Percentiles rank a stretch among this genome's conserved stretches.
These are phyloP conservation scores for Nyctibius bracteatus DNA, from an alignment of 2,113 vertebrate species.

Conservation along the genomic window DNA sequence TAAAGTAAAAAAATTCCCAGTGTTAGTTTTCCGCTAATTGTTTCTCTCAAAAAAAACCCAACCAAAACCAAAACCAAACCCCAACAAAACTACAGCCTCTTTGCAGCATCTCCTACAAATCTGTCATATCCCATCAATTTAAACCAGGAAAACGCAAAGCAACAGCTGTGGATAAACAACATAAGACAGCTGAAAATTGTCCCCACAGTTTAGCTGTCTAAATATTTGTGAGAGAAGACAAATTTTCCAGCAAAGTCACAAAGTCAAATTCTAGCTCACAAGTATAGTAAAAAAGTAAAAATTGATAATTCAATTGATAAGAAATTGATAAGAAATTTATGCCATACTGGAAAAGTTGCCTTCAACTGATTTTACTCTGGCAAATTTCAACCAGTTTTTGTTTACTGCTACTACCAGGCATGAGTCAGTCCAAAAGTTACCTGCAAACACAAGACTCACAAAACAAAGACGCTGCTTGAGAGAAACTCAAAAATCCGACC, in stretches of 20 bases:
- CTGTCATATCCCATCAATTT: background rate
- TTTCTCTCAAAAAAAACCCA: background rate
- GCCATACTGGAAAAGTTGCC: background rate
- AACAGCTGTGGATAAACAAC: background rate
- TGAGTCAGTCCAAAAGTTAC: background rate
- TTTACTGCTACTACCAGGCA: background rate
- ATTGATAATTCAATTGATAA: background rate
- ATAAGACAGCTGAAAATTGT: background rate
- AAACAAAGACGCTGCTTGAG: background rate
- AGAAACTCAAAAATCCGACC: background rate
- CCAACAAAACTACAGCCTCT: background rate
- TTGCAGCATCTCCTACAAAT: background rate
- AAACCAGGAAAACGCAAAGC: background rate
- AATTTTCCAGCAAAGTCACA: no score
- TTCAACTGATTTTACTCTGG: background rate
- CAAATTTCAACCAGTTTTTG: background rate
- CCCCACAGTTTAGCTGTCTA: background rate
- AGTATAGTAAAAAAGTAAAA: background rate
- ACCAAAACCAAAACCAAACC: no score
- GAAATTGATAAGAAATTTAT: background rate
- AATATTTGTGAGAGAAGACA: background rate
- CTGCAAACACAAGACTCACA: background rate
- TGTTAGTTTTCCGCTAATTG: background rate
- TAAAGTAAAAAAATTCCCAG: background rate
- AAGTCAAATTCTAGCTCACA: background rate